Base-by-base conservation (phyloP, 2,797 vertebrate genomes). In the Myotis myotis region DNA sequence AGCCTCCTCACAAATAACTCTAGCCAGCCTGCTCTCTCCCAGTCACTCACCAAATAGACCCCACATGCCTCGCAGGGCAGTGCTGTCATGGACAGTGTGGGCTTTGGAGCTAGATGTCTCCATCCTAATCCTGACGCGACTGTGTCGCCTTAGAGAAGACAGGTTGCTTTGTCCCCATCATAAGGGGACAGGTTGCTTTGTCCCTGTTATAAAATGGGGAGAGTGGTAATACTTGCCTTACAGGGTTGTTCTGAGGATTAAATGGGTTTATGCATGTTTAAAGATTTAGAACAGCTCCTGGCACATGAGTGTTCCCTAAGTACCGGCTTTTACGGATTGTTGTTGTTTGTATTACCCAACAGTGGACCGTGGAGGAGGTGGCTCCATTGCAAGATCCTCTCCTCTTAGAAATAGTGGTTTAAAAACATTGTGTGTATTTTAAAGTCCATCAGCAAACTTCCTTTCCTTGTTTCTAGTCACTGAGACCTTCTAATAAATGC, bases 11-110 rank as follows among this genome's bases (percentile, higher is more conserved):
- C 47, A 49, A 49, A 71, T 2, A 44, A 66, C 20, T 36, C 28
- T 4, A 36, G 71, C 36, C 7, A 41, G 47, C 49, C 15, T 6
- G 49, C n/a, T 28, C 47, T 25, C 60, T 47, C n/a, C 12, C 17
- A 71, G 30, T 33, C 38, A 7, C 13, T 72, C 71, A 23, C 55
- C 84, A 83, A 4, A 60, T 0, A 91, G 13, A 72, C 7, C 11
- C 25, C 38, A 2, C 13, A 1, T 1, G 19, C 22, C 36, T 0
- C 20, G 2, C 17, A 13, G 17, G 4, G 8, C 9, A 25, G 2
- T 15, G 3, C 0, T 0, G 36, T 28, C 15, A 1, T 2, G 16
- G 33, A 25, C 72, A 5, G 41, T 8, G 0, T 0, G 16, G 44
- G 17, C 33, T 6, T 5, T 15, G 38, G 38, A 41, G 10, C 11